Conservation (phyloP, 23 tunicate species). For the Styela plicata region DNA sequence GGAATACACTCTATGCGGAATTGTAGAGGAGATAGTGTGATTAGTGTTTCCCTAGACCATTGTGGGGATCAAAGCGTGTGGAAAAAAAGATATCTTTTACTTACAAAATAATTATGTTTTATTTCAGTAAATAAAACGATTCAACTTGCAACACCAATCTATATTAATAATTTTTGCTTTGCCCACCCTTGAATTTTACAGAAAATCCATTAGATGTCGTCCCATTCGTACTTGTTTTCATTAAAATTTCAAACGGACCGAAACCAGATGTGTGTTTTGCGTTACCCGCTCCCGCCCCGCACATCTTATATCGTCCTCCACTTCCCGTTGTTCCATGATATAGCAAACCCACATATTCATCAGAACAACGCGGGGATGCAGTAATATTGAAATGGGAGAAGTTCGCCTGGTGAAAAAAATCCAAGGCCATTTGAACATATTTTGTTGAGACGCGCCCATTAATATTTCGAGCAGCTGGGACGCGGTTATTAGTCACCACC, state of each 20-base stretch:
- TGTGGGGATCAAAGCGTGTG: too few species aligned
- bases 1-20: too few species aligned
- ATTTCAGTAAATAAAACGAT: neutral
- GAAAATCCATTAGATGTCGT: conserved; percentile 28
- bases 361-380: neutral
- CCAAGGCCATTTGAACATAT: too few species aligned
- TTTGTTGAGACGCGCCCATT: too few species aligned
- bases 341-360: conserved; percentile 20
- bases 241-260: conserved; percentile 27
- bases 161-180: neutral
- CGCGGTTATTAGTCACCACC: too few species aligned
- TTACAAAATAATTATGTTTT: neutral
- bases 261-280: conserved; percentile 17
- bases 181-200: conserved; percentile 31
- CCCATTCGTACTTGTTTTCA: conserved; percentile 15
- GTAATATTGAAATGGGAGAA: conserved; percentile 22
- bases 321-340: conserved; percentile 15
- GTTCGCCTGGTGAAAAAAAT: neutral
- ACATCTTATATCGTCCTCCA: conserved; percentile 26
- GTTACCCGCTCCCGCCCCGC: conserved; percentile 33
- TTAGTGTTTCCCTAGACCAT: too few species aligned
- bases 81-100: too few species aligned
- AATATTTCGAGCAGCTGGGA: too few species aligned
- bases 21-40: too few species aligned
- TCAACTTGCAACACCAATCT: neutral